A percentile compares a stretch with the other conserved stretches of the same genome.
Conservation (phyloP, 1,140 invertebrate species). For the Drosophila novamexicana region DNA sequence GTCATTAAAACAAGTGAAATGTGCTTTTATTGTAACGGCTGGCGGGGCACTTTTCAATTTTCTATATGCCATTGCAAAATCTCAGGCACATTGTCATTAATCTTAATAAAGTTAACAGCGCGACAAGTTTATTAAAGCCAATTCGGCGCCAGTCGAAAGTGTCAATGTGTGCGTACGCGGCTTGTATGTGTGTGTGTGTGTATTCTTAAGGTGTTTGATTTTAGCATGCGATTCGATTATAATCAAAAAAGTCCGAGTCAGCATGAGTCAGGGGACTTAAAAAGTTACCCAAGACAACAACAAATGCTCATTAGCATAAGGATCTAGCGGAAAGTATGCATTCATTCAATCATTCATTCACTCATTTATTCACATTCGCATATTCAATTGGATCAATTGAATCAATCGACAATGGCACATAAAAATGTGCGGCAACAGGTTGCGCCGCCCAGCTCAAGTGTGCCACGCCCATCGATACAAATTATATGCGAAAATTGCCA, state of each 20-base stretch:
- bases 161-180: constrained; percentile 13
- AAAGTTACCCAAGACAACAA: constrained; percentile 24
- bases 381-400: constrained; percentile 3
- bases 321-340: not conserved
- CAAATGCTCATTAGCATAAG: constrained; percentile 65
- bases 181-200: not conserved
- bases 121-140: constrained; percentile 79
- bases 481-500: constrained; percentile 2
- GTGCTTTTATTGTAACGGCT: constrained; percentile 75
- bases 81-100: constrained; percentile 71
- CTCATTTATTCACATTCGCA: constrained; percentile 39
- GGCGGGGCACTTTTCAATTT: constrained; percentile 64
- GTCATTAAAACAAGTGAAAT: constrained; percentile 82
- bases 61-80: constrained; percentile 53
- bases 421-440: constrained; percentile 47
- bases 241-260: constrained; percentile 33
- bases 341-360: constrained; percentile 9
- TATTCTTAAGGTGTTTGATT: constrained; percentile 61
- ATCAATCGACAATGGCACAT: constrained; percentile 40
- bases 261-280: constrained; percentile 32
- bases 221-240: constrained; percentile 22
- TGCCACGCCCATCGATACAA: constrained; percentile 1
- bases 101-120: constrained; percentile 80
- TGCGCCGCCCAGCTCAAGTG: constrained; percentile 6
- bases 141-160: constrained; percentile 55